Percentiles rank a stretch among this genome's conserved stretches.
phyloP scores from a whole-genome alignment of 2,113 vertebrate species.

The Hucho hucho region DNA sequence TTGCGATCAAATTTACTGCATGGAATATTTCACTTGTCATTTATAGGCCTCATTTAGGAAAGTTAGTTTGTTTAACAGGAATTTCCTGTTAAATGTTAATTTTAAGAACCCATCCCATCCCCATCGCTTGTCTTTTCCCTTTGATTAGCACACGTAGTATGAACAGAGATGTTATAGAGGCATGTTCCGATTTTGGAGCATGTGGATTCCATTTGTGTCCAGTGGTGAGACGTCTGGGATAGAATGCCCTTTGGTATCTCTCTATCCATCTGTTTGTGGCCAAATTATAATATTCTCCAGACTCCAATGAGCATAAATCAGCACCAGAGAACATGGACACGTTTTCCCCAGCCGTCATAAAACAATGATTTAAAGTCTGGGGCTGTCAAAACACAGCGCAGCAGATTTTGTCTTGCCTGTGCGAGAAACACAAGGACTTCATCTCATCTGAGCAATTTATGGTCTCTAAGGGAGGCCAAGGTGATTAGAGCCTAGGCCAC shows the following conservation, averaged over 20 bases:
- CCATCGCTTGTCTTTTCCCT: neutral
- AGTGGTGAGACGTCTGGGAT: constrained; percentile 65
- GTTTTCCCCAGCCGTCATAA: constrained; percentile 85
- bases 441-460: constrained; percentile 87
- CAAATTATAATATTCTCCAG: constrained; percentile 84
- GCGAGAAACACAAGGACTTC: constrained; percentile 79
- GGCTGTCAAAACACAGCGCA: constrained; percentile 82
- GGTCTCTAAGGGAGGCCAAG: constrained; percentile 80
- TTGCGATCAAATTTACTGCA: neutral
- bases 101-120: neutral
- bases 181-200: constrained; percentile 51
- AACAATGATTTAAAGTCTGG: constrained; percentile 84
- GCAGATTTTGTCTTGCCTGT: constrained; percentile 68
- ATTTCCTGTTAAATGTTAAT: neutral
- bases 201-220: constrained; percentile 86
- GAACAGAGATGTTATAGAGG: constrained; percentile 62
- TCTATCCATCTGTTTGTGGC: constrained; percentile 85
- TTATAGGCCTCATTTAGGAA: constrained; percentile 2
- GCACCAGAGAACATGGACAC: constrained; percentile 70
- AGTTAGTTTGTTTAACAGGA: neutral
- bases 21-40: constrained; percentile 11
- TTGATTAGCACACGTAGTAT: neutral
- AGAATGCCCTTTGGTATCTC: constrained; percentile 75
- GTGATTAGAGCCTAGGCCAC: constrained; percentile 85
- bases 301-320: constrained; percentile 87